Evolutionary conservation across 1,140 invertebrate genomes (phyloP).

Genomic region (Patella vulgata): DNA sequence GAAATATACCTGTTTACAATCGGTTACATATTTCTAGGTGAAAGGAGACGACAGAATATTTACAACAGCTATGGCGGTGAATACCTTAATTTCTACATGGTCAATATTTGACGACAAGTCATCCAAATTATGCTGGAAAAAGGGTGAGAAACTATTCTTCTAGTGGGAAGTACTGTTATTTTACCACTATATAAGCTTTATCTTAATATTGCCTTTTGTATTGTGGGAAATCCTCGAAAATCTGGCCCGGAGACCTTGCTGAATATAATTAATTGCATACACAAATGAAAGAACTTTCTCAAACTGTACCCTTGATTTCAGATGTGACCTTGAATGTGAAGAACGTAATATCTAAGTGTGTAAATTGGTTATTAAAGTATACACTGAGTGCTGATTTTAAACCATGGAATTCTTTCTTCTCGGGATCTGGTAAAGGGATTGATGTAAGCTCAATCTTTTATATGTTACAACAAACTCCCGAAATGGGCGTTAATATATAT

Average conservation of each 20-base stretch:
- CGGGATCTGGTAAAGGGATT: conserved; percentile 43
- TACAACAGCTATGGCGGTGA: conserved; percentile 51
- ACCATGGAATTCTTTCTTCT: conserved; percentile 62
- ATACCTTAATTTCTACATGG: conserved; percentile 46
- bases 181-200: not conserved
- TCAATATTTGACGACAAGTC: conserved; percentile 33
- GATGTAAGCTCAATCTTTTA: conserved; percentile 20
- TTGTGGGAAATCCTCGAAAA: not conserved
- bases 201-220: conserved; percentile 4
- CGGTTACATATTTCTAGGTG: conserved; percentile 33
- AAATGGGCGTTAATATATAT: too few species aligned
- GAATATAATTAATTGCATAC: not conserved
- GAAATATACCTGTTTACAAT: too few species aligned
- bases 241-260: not conserved
- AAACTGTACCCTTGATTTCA: conserved; percentile 32
- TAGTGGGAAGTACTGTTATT: not conserved
- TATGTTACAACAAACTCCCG: too few species aligned
- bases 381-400: conserved; percentile 46
- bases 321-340: conserved; percentile 44
- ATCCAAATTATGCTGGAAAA: conserved; percentile 25
- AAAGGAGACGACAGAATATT: conserved; percentile 53
- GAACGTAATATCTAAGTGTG: conserved; percentile 30
- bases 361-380: conserved; percentile 42
- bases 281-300: conserved; percentile 15
- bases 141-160: conserved; percentile 14